Percentiles rank a stretch among this genome's conserved stretches.
phyloP scores from a whole-genome alignment of 2,797 vertebrate species.

The Luscinia megarhynchos region DNA sequence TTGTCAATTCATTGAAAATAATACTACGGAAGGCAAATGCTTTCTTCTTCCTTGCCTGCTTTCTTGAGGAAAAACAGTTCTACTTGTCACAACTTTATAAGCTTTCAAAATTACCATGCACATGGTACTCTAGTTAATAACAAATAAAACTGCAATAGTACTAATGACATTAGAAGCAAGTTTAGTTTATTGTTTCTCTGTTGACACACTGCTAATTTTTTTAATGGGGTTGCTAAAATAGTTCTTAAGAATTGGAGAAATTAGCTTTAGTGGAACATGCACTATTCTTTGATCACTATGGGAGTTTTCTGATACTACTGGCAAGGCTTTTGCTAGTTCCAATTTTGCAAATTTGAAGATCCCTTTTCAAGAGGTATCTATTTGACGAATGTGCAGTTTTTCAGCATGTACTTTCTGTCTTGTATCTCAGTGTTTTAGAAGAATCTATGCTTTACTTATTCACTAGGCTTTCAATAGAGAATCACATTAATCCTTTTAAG shows the following conservation, averaged over 20 bases:
- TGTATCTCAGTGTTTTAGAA: constrained; percentile 78
- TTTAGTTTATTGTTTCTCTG: not conserved
- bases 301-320: not conserved
- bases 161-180: not conserved
- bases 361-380: constrained; percentile 56
- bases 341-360: constrained; percentile 50
- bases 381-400: constrained; percentile 71
- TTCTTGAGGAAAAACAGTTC: not conserved
- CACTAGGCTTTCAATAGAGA: constrained; percentile 86
- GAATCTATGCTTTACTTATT: constrained; percentile 82
- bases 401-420: constrained; percentile 71
- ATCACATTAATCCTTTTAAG: constrained; percentile 91
- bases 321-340: constrained; percentile 34
- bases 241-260: constrained; percentile 30
- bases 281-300: constrained; percentile 18
- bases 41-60: constrained; percentile 16
- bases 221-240: constrained; percentile 10
- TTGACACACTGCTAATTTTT: not conserved
- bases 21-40: not conserved
- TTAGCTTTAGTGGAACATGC: not conserved
- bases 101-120: not conserved
- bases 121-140: not conserved
- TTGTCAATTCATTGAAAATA: constrained; percentile 31
- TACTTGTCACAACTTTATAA: constrained; percentile 36
- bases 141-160: not conserved